Evolutionary conservation across 2,797 vertebrate species (phyloP), one percentile per base, ranked within the genome.

Genomic region (Lagodon rhomboides): DNA sequence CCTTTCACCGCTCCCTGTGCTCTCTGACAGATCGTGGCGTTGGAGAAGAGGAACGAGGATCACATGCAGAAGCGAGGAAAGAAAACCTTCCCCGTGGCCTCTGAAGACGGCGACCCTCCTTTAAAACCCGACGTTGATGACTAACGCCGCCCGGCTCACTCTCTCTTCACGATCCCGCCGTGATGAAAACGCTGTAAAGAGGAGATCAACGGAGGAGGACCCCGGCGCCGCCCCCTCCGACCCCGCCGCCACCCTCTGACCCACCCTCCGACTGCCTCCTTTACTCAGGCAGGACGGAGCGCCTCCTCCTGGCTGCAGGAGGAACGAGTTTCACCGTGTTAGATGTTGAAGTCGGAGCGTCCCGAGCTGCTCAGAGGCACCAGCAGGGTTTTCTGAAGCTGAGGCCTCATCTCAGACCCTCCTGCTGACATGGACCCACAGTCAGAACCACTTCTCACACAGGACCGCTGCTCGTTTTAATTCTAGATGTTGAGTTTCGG

Each of bases 31-130:
- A 98, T 99, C 46, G 96, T 97, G 94, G 94, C 95, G 78, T 79
- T 99, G 95, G 97, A 99, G 94, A 99, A 98, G 93, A 95, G 95
- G 84, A 99, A 99, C 38, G 98, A 99, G 93, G 97, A 98, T 68
- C 98, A 99, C 0, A 91, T 99, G 61, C 97, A 98, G 92, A 96
- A 93, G 79, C 94, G 95, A 2, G 95, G 96, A 53, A 98, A 96
- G 93, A 98, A 98, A 73, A 89, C 86, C 0, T 94, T 96, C 44
- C 79, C 89, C 0, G 54, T 79, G 0, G 87, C 90, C 55, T 91
- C 83, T 0, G 95, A 97, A 8, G 95, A 95, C 1, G 93, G 85
- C 15, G 95, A 82, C 17, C 96, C 97, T 1, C 96, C 97, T 17
- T 71, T 91, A 77, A 85, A 92, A 80, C 91, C 81, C 4, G 89